Percentiles rank a stretch among this genome's conserved stretches.
Conservation (phyloP, 2,797 vertebrate species). For the Paedocypris micromegethes region DNA sequence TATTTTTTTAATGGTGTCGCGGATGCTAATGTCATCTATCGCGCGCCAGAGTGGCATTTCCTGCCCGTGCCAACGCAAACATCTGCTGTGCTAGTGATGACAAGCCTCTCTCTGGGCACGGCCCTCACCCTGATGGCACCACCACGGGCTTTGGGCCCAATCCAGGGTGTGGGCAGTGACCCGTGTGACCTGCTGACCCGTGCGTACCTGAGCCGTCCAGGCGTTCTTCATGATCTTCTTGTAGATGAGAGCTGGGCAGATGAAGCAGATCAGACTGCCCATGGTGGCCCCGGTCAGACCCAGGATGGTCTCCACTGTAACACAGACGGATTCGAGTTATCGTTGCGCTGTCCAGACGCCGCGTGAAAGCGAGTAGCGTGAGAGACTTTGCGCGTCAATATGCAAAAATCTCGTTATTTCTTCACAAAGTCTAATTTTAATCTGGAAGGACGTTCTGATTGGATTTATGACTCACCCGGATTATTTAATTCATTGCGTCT, state of each 20-base stretch:
- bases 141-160: constrained; percentile 32
- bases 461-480: no score
- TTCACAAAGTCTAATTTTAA: no score
- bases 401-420: no score
- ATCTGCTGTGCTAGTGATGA: constrained; percentile 46
- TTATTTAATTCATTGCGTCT: no score
- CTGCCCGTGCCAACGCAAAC: constrained; percentile 44
- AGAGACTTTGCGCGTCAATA: no score
- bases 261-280: constrained; percentile 98
- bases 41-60: constrained; percentile 26
- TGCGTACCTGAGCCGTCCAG: constrained; percentile 81
- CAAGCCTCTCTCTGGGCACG: constrained; percentile 39
- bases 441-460: no score
- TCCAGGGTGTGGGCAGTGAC: constrained; percentile 22
- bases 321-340: constrained; percentile 8
- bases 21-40: constrained; percentile 34
- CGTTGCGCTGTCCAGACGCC: no score
- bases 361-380: no score
- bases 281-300: constrained; percentile 95
- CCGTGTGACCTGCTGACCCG: not conserved
- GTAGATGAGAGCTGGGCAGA: constrained; percentile 95
- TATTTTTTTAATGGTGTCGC: constrained; percentile 1
- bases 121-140: constrained; percentile 35
- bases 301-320: constrained; percentile 89
- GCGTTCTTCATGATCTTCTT: constrained; percentile 88